Percentiles rank a stretch among this genome's conserved stretches.
phyloP scores from a whole-genome alignment of 2,797 vertebrate genomes.

The Helostoma temminkii region DNA sequence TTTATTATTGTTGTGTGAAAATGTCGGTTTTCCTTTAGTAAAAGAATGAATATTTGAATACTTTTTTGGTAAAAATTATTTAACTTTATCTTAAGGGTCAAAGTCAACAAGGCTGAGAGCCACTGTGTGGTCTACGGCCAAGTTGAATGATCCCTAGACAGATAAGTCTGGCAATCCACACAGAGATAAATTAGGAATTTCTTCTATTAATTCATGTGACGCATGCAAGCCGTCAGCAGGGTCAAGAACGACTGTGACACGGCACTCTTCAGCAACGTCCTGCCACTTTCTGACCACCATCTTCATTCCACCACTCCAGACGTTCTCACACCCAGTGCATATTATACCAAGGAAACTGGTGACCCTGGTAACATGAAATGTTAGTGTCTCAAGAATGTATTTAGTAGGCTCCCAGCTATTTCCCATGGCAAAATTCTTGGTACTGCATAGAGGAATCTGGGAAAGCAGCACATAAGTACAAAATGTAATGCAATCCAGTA shows the following conservation, averaged over 20 bases:
- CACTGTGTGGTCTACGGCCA: not conserved
- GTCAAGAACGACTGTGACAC: not conserved
- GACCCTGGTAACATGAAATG: conserved; percentile 50
- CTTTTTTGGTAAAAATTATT: not conserved
- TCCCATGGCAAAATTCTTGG: conserved; percentile 46
- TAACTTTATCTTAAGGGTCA: not conserved
- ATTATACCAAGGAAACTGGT: conserved; percentile 51
- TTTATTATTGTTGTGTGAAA: not conserved
- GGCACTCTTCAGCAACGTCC: conserved; percentile 8
- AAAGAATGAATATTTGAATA: not conserved
- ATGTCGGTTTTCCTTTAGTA: not conserved
- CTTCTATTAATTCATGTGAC: not conserved
- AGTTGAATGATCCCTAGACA: not conserved
- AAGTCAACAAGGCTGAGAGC: not conserved
- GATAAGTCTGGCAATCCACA: not conserved
- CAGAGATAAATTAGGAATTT: not conserved
- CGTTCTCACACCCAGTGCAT: conserved; percentile 28
- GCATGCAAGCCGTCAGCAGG: not conserved
- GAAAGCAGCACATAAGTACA: conserved; percentile 8
- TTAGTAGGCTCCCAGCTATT: conserved; percentile 38
- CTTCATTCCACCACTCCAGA: conserved; percentile 4
- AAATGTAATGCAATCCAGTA: conserved; percentile 1
- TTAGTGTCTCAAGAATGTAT: conserved; percentile 46
- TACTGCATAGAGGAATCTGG: conserved; percentile 28
- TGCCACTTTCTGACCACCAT: not conserved